Evolutionary conservation across 2,113 vertebrate genomes (phyloP).

Genomic region (Dasyornis broadbenti): DNA sequence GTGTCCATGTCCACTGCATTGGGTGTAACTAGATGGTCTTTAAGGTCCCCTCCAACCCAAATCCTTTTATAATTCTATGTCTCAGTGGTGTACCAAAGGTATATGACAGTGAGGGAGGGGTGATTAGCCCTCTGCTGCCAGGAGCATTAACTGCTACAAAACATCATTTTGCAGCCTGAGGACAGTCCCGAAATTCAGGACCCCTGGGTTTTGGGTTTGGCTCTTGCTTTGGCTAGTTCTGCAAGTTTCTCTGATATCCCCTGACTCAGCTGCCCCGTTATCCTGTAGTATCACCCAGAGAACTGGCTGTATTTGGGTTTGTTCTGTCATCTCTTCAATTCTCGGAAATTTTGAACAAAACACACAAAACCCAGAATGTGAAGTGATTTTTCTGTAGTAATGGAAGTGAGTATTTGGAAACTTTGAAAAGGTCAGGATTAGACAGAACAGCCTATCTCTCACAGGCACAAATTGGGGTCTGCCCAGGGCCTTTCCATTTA

Average conservation of each 20-base stretch:
- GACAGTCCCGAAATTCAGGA: not conserved
- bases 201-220: not conserved
- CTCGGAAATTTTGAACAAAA: not conserved
- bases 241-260: not conserved
- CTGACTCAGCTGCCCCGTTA: fast-evolving
- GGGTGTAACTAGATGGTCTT: not conserved
- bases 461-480: not conserved
- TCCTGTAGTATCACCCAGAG: not conserved
- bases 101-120: not conserved
- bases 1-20: not conserved
- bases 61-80: not conserved
- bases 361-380: not conserved
- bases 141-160: not conserved
- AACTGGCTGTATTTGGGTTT: not conserved
- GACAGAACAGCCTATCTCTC: constrained; percentile 5
- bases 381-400: not conserved
- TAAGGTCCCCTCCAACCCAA: not conserved
- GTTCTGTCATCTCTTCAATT: not conserved
- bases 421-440: constrained; percentile 34
- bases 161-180: not conserved
- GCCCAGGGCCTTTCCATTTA: not conserved
- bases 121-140: not conserved
- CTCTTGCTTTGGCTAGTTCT: not conserved
- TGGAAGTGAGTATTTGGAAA: constrained; percentile 2
- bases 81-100: not conserved